Conservation (phyloP, 2,888 invertebrate species). For the Strigamia maritima region DNA sequence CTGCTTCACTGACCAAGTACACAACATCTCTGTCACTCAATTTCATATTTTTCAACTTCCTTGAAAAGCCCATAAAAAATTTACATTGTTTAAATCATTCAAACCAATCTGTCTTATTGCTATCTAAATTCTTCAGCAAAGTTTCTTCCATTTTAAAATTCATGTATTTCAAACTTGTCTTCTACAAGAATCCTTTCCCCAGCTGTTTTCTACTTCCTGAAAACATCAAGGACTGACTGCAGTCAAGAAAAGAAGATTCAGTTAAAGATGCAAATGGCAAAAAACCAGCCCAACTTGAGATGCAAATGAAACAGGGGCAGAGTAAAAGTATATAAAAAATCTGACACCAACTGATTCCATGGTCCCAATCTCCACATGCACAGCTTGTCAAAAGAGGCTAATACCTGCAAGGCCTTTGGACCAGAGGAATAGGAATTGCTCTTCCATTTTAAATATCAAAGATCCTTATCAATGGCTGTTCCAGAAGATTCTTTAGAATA, state of each 20-base stretch:
- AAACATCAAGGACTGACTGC: background rate
- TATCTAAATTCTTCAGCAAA: background rate
- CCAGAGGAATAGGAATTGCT: background rate
- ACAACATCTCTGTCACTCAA: background rate
- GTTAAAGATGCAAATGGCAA: background rate
- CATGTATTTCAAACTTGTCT: background rate
- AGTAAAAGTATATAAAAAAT: slow-evolving; percentile 2
- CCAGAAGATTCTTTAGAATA: background rate
- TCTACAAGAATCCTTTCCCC: background rate
- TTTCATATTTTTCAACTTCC: background rate
- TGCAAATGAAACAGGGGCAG: background rate
- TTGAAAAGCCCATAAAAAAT: too few species aligned
- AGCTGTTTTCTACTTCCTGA: background rate
- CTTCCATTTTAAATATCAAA: background rate
- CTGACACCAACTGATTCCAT: background rate
- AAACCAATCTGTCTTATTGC: background rate
- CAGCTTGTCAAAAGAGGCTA: background rate
- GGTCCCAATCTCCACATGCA: background rate
- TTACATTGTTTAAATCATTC: background rate
- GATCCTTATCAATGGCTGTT: background rate
- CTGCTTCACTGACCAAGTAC: background rate
- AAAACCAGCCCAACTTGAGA: background rate
- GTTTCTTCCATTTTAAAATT: background rate
- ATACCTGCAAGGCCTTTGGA: slow-evolving; percentile 2
- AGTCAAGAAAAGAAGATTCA: background rate